Base-by-base conservation (phyloP, 2,797 vertebrate species). In the Anabacerthia variegaticeps region DNA sequence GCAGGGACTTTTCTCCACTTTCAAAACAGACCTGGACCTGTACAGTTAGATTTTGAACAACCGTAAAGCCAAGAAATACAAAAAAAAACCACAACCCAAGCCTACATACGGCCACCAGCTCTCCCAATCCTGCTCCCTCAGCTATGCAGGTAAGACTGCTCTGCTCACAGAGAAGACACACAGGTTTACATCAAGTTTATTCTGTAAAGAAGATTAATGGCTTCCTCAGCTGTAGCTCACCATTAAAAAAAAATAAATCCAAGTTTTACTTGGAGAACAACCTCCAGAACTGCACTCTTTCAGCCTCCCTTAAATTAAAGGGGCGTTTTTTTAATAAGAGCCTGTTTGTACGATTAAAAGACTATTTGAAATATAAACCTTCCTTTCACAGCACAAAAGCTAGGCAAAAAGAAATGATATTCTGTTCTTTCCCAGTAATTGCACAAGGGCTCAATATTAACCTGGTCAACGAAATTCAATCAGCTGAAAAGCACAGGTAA, bases 291-390 rank as follows among this genome's bases (percentile, higher is more conserved):
- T 21, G 21, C 0, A 1, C 32, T 56, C 14, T 41, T 37, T 43
- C 55, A 72, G 54, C 27, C 75, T 55, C 46, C 55, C 30, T 54
- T 46, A 59, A 79, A 82, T 66, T 59, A 89, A 82, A 88, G 65
- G 39, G 26, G 23, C 23, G 76, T 85, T 85, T 85, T 65, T 9
- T 54, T 20, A 32, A 30, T 37, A 82, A 72, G 89, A 88, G 69
- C 24, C 65, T 27, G 21, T 59, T 68, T 52, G 27, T 52, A 74
- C 1, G 0, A 94, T 89, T 92, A 89, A 74, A 85, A 80, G 76
- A 90, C 68, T 51, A 41, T 91, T 88, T 88, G 88, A 96, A 86
- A 88, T 86, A 89, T 30, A 93, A 82, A 77, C 73, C 74, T 81
- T 85, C 61, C 81, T 76, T 90, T 58, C 32, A 79, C 30, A 79